Conservation (phyloP, 2,113 vertebrate genomes). For the Promerops cafer region DNA sequence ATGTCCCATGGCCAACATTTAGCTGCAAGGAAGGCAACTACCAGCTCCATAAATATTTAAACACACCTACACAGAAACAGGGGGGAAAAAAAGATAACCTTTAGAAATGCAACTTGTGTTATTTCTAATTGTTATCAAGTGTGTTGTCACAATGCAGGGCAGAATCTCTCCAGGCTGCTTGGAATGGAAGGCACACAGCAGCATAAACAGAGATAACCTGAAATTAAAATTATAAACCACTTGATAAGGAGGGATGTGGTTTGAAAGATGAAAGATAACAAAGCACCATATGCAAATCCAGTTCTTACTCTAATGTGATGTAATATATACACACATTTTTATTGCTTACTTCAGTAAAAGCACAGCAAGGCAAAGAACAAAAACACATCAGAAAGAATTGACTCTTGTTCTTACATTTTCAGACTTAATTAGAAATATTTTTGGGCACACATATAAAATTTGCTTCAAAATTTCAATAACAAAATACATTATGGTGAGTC, state of each 20-base stretch:
- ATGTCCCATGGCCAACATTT: background rate
- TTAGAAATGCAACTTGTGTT: background rate
- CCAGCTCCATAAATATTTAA: background rate
- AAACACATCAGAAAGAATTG: background rate
- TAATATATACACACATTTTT: background rate
- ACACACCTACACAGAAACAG: background rate
- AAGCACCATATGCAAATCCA: background rate
- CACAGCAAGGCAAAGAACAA: background rate
- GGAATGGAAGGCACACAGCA: background rate
- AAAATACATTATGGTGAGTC: background rate
- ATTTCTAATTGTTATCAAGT: background rate
- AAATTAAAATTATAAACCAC: conserved; percentile 8
- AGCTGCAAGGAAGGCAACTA: background rate
- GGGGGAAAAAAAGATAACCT: background rate
- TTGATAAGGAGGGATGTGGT: background rate
- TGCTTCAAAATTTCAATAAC: background rate
- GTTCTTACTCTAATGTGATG: background rate
- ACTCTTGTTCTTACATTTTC: background rate
- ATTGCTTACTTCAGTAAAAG: background rate
- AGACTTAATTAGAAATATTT: background rate
- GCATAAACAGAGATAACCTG: background rate
- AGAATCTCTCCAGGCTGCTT: background rate
- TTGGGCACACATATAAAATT: background rate
- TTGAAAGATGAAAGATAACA: background rate
- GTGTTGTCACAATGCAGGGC: background rate